Base-by-base conservation (phyloP, 1,140 invertebrate species). In the Mercenaria mercenaria region DNA sequence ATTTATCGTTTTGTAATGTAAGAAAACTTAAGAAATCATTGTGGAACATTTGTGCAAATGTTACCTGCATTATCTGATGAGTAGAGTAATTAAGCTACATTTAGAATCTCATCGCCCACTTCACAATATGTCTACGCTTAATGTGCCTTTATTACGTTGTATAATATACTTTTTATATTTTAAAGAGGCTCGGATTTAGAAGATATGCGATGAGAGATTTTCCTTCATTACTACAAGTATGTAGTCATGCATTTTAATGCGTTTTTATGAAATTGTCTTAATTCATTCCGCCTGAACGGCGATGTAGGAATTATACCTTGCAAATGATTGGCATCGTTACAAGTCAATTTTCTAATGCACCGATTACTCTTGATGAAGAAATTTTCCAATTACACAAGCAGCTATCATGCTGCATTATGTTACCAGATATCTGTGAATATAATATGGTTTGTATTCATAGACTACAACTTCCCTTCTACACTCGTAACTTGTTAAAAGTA, bases 161-260 rank as follows among this genome's bases (percentile, higher is more conserved):
- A 39, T 72, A 13, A 39, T 37, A 72, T 23, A 39, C 15, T 39
- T 18, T 72, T 39, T 39, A 72, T 2, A 18, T 6, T 64, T 72
- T 72, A 41, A 61, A 72, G 67, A 72, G 67, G 67, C 34, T 23
- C 23, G 67, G 67, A 72, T 72, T 72, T 72, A 72, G 23, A 72
- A 37, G 23, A 37, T 13, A 37, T 72, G 11, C 23, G 15, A 0
- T 41, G 61, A 23, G 67, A 72, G 67, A 72, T 72, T 39, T 72
- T 32, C 34, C 37, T 72, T 72, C 67, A 72, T 72, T 72, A 72
- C 37, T 29, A 13, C 2, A 72, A 39, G 37, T 29, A 39, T 39
- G 67, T 39, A 72, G 11, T 15, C 34, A 37, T 72, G 67, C 34
- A 72, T 72, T 72, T 72, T 72, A 39, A 72, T 72, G 34, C 23